phyloP scores from a whole-genome alignment of 1,140 invertebrate species.

The Drosophila aff. region DNA sequence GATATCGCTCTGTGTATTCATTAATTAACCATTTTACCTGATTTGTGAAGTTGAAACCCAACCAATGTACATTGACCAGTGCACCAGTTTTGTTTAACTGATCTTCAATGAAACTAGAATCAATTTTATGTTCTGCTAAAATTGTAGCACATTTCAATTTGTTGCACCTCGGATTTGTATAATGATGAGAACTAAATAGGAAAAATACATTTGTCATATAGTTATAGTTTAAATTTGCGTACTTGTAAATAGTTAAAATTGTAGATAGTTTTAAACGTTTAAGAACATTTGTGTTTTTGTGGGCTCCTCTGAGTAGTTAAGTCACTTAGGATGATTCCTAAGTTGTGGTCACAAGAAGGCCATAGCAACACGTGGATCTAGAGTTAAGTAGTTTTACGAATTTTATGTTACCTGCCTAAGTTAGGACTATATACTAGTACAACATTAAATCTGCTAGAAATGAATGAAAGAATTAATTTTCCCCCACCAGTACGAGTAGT shows the following conservation, averaged over 20 bases:
- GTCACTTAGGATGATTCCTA: too few species aligned
- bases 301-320: too few species aligned
- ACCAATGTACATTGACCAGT: constrained; percentile 88
- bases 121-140: constrained; percentile 55
- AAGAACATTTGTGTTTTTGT: not conserved
- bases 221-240: not conserved
- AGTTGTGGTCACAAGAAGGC: too few species aligned
- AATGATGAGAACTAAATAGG: constrained; percentile 34
- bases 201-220: not conserved
- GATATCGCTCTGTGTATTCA: constrained; percentile 25
- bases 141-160: constrained; percentile 51
- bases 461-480: too few species aligned
- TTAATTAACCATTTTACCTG: constrained; percentile 65
- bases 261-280: not conserved
- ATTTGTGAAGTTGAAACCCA: constrained; percentile 87
- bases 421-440: too few species aligned
- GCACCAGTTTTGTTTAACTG: constrained; percentile 83
- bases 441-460: too few species aligned
- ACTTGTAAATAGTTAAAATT: not conserved
- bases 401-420: too few species aligned
- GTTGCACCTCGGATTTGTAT: constrained; percentile 44
- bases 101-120: constrained; percentile 57
- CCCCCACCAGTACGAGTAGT: too few species aligned
- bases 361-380: too few species aligned
- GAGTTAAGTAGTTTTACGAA: too few species aligned